phyloP scores from a whole-genome alignment of 35 echinoderm and acorn worm species.

The Heliocidaris tuberculata region DNA sequence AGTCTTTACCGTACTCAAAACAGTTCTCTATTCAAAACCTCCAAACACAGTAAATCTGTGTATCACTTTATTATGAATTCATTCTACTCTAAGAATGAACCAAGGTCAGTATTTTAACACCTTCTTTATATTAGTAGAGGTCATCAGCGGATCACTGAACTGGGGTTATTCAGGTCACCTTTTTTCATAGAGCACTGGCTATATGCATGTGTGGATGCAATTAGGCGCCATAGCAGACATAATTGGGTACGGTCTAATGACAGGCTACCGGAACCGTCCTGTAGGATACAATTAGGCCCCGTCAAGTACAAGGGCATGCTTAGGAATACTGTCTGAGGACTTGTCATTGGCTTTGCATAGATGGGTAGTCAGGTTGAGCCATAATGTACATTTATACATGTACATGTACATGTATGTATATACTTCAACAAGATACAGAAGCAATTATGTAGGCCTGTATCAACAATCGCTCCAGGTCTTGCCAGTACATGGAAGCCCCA shows the following conservation, averaged over 20 bases:
- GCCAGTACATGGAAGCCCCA: too few relatives aligned
- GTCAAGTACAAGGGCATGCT: neutral
- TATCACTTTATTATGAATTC: neutral
- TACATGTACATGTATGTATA: too few relatives aligned
- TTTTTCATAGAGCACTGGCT: too few relatives aligned
- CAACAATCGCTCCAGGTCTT: too few relatives aligned
- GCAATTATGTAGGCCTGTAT: too few relatives aligned
- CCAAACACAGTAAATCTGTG: neutral
- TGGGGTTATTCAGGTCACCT: neutral
- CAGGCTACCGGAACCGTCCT: slow-evolving; percentile 1
- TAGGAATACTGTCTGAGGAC: neutral
- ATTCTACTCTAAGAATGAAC: neutral
- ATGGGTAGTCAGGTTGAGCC: too few relatives aligned
- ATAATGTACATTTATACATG: too few relatives aligned
- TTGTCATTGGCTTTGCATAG: neutral
- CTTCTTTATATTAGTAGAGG: neutral
- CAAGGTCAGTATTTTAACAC: neutral
- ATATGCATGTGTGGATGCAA: neutral
- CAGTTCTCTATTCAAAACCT: neutral
- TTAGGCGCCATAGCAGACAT: slow-evolving; percentile 3
- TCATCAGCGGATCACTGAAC: neutral
- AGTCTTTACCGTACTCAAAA: neutral
- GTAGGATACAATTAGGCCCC: neutral
- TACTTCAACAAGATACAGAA: too few relatives aligned
- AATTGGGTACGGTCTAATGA: neutral